Conservation (phyloP, 2,888 invertebrate species). For the Cremastobaeus sp. region DNA sequence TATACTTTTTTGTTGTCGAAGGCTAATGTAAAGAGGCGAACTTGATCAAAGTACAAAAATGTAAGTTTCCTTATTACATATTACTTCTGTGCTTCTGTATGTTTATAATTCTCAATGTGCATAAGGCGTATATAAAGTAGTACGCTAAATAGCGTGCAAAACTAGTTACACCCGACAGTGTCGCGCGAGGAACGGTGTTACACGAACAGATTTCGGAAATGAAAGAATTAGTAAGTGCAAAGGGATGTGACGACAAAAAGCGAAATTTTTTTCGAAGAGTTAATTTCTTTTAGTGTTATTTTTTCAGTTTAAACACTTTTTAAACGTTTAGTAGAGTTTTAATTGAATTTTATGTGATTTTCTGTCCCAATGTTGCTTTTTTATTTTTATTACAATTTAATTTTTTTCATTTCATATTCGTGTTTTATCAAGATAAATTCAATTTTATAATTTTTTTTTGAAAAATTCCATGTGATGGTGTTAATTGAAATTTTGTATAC, state of each 20-base stretch:
- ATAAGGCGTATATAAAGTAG: slow-evolving; percentile 50
- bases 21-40: slow-evolving; percentile 25
- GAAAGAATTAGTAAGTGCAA: slow-evolving; percentile 35
- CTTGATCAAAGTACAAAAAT: slow-evolving; percentile 50
- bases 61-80: slow-evolving; percentile 49
- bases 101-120: slow-evolving; percentile 28
- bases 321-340: too few relatives aligned
- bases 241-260: too few relatives aligned
- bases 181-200: slow-evolving; percentile 16
- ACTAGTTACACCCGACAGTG: slow-evolving; percentile 33
- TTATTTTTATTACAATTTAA: too few relatives aligned
- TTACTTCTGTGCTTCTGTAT: slow-evolving; percentile 40
- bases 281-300: neutral
- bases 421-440: too few relatives aligned
- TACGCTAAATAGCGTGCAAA: slow-evolving; percentile 15
- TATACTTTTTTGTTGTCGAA: slow-evolving; percentile 28
- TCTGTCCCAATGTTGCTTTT: too few relatives aligned
- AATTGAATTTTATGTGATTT: too few relatives aligned
- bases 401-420: too few relatives aligned
- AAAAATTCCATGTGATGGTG: too few relatives aligned
- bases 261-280: too few relatives aligned
- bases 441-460: too few relatives aligned
- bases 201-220: slow-evolving; percentile 15
- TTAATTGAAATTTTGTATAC: too few relatives aligned
- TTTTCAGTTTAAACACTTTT: neutral